Conservation (phyloP, 1,140 invertebrate genomes). For the Cataglyphis hispanica region DNA sequence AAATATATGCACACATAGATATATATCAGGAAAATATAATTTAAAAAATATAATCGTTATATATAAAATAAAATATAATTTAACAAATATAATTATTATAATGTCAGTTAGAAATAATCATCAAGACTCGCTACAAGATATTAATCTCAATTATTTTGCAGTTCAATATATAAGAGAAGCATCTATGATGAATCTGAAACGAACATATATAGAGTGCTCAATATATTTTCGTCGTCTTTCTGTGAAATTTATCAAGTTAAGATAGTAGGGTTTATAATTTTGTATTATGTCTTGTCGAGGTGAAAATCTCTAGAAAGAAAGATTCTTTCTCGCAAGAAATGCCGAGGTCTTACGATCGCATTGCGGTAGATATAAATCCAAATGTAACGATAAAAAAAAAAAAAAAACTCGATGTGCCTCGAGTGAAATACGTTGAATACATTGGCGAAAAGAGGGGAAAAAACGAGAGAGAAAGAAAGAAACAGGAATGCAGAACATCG, state of each 20-base stretch:
- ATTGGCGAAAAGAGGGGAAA: background rate
- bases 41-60: no score
- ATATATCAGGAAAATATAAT: background rate
- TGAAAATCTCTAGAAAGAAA: slow-evolving; percentile 11
- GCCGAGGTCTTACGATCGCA: slow-evolving; percentile 41
- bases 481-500: background rate
- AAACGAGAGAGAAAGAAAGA: background rate
- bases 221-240: background rate
- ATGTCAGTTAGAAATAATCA: background rate
- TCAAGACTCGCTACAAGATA: background rate
- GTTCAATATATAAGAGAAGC: background rate
- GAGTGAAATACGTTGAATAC: slow-evolving; percentile 5
- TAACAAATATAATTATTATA: no score
- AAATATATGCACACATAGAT: background rate
- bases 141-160: background rate
- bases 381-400: slow-evolving; percentile 43
- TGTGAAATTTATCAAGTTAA: slow-evolving; percentile 4
- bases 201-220: background rate
- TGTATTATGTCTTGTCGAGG: slow-evolving; percentile 1
- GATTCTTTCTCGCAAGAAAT: slow-evolving; percentile 14
- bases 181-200: background rate
- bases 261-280: slow-evolving; percentile 7
- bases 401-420: slow-evolving; percentile 35
- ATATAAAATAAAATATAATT: no score
- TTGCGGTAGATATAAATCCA: slow-evolving; percentile 31